Evolutionary conservation across 1,140 invertebrate species (phyloP).

Genomic region (Portunus trituberculatus): DNA sequence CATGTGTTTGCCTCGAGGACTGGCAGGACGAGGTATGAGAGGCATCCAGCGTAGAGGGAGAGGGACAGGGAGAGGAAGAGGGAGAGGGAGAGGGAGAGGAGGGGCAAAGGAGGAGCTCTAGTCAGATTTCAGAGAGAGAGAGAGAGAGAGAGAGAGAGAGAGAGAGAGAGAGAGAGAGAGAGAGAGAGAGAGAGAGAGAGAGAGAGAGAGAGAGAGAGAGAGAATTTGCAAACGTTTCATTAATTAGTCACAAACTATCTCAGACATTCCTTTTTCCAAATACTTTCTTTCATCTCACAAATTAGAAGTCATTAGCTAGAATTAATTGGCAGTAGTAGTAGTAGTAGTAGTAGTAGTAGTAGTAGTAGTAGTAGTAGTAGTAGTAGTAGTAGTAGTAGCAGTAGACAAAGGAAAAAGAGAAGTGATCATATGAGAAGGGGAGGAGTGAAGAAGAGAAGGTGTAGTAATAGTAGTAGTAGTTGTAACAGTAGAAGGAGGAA

Average conservation of each 20-base stretch:
- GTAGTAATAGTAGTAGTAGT: not conserved
- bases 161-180: not conserved
- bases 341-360: not conserved
- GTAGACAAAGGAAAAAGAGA: no score
- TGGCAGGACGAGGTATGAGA: not conserved
- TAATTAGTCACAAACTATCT: no score
- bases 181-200: conserved; percentile 26
- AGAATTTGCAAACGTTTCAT: not conserved
- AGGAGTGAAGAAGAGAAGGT: not conserved
- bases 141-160: no score
- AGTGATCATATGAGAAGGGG: not conserved
- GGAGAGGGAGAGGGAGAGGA: not conserved
- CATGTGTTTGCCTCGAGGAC: not conserved
- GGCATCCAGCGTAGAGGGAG: not conserved
- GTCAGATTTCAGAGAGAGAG: not conserved
- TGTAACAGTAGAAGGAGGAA: not conserved
- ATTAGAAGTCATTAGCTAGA: no score
- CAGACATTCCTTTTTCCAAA: no score
- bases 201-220: conserved; percentile 44
- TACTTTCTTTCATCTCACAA: no score
- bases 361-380: no score
- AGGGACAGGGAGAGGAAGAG: not conserved
- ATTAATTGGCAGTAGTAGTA: no score
- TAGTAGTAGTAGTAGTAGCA: no score
- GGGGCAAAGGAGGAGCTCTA: not conserved